phyloP scores from a whole-genome alignment of 2,113 vertebrate species.

The Piprites chloris region DNA sequence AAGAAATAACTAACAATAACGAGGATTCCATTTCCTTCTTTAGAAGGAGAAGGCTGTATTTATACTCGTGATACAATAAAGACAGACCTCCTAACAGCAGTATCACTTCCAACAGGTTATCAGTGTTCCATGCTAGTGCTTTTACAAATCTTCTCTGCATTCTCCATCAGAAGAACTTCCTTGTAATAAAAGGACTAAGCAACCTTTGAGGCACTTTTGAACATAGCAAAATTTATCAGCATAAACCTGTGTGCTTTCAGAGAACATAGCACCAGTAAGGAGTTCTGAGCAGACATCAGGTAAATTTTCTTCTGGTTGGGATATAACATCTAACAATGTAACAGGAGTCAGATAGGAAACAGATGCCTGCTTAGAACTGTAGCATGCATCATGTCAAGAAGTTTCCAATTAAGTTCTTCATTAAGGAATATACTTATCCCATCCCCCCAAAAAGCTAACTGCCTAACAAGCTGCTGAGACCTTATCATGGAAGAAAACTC shows the following conservation, averaged over 20 bases:
- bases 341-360: not conserved
- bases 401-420: not conserved
- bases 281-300: not conserved
- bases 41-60: not conserved
- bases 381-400: accelerated
- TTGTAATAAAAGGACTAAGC: not conserved
- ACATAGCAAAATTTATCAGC: not conserved
- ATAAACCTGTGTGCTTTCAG: not conserved
- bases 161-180: not conserved
- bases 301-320: not conserved
- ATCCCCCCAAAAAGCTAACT: not conserved
- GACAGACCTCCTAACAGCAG: not conserved
- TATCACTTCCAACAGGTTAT: not conserved
- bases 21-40: not conserved
- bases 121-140: not conserved
- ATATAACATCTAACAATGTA: not conserved
- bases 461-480: not conserved
- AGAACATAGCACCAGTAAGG: not conserved
- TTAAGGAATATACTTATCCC: not conserved
- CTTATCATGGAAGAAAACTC: not conserved
- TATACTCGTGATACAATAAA: not conserved
- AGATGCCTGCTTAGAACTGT: not conserved
- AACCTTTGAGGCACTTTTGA: not conserved
- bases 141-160: not conserved
- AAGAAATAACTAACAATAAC: not conserved